These are phyloP conservation scores for Syritta pipiens DNA, from an alignment of 2,888 invertebrate species.

Conservation along the genomic window DNA sequence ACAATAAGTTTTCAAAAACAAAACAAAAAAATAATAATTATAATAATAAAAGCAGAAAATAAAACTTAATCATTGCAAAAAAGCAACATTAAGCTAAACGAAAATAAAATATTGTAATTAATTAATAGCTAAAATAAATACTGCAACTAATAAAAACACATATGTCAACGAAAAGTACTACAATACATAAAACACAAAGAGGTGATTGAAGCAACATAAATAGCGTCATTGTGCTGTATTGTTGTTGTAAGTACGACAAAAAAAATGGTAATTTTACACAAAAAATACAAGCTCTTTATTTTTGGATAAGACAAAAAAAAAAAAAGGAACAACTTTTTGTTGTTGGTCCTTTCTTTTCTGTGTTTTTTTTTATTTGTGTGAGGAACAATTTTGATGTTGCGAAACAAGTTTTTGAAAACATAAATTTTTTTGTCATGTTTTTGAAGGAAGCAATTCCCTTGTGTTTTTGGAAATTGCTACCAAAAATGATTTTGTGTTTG, in stretches of 20 bases:
- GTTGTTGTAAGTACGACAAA: slow-evolving; percentile 7
- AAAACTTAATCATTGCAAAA: slow-evolving; percentile 8
- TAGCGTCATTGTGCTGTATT: slow-evolving; percentile 15
- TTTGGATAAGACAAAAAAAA: background rate
- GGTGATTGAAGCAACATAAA: slow-evolving; percentile 32
- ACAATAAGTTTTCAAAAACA: slow-evolving; percentile 19
- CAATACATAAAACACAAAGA: background rate
- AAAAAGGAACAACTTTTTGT: background rate
- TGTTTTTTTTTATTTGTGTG: background rate
- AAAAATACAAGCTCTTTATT: background rate
- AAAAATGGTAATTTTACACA: slow-evolving; percentile 21
- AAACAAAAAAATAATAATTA: background rate
- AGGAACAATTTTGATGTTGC: too few relatives aligned
- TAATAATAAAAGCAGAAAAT: slow-evolving; percentile 5
- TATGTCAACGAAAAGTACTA: slow-evolving; percentile 17
- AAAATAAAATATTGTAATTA: slow-evolving; percentile 7
- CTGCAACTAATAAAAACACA: background rate
- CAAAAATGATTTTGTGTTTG: background rate
- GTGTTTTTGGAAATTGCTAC: slow-evolving; percentile 1
- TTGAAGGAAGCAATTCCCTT: slow-evolving; percentile 10
- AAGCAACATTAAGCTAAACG: slow-evolving; percentile 26
- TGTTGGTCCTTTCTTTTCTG: slow-evolving; percentile 10
- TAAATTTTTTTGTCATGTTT: background rate
- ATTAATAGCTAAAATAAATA: slow-evolving; percentile 12
- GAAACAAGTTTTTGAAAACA: too few relatives aligned